Evolutionary conservation across 2,797 vertebrate genomes (phyloP).

Genomic region (Tokudaia tokunoshimensis): DNA sequence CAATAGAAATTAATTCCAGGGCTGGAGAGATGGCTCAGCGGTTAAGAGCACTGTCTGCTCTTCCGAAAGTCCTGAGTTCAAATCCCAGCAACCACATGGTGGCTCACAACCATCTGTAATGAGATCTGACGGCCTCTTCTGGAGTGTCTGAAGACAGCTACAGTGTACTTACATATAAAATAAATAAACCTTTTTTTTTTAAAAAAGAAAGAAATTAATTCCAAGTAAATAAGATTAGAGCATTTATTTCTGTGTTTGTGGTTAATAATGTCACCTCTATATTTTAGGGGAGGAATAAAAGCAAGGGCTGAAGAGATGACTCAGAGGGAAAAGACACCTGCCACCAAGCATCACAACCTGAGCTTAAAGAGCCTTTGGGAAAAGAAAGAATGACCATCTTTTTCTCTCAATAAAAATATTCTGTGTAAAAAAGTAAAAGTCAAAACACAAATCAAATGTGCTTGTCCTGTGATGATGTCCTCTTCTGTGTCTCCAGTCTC

Average conservation of each 20-base stretch:
- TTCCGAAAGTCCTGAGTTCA: too few relatives aligned
- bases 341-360: neutral
- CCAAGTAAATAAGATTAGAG: conserved; percentile 9
- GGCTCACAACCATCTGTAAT: too few relatives aligned
- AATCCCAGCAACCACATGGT: too few relatives aligned
- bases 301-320: neutral
- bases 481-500: neutral
- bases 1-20: conserved; percentile 7
- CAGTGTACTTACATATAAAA: too few relatives aligned
- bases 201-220: too few relatives aligned
- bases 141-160: too few relatives aligned
- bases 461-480: neutral
- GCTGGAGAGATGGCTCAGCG: too few relatives aligned
- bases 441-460: neutral
- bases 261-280: neutral
- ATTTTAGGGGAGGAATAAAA: neutral
- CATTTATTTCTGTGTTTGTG: neutral
- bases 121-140: too few relatives aligned
- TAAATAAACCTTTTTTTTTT: too few relatives aligned
- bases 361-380: neutral
- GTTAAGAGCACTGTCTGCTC: too few relatives aligned
- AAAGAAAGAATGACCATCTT: neutral
- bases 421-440: neutral
- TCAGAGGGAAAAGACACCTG: neutral
- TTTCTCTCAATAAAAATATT: conserved; percentile 29